A percentile compares a stretch with the other conserved stretches of the same genome.
Conservation (phyloP, 2,797 vertebrate genomes). For the Heliangelus exortis region DNA sequence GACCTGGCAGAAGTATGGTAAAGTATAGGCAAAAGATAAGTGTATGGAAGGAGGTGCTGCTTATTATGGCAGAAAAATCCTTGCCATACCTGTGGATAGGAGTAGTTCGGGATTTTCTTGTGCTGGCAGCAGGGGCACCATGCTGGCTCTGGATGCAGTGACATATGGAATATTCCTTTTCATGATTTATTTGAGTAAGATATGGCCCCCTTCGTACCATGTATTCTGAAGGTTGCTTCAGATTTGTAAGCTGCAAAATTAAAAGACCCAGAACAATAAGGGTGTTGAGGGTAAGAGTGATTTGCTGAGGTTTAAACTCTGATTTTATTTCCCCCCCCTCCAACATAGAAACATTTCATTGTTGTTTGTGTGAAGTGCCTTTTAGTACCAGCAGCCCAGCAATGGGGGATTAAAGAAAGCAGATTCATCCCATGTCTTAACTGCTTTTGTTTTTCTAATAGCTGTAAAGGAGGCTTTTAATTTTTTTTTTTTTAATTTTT, state of each 20-base stretch:
- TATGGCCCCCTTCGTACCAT: not conserved
- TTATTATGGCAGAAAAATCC: not conserved
- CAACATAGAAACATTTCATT: slow-evolving; percentile 6
- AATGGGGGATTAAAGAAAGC: slow-evolving; percentile 22
- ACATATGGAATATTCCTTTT: not conserved
- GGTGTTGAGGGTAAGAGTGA: not conserved
- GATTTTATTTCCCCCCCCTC: not conserved
- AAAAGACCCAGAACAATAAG: not conserved
- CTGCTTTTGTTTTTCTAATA: slow-evolving; percentile 56
- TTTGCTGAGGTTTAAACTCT: not conserved
- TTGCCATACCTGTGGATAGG: not conserved
- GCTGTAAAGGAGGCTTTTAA: slow-evolving; percentile 40
- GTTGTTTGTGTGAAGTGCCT: slow-evolving; percentile 21
- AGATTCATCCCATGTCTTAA: slow-evolving; percentile 33
- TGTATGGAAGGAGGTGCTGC: not conserved
- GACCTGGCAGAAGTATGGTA: not conserved
- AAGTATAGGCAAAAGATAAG: not conserved
- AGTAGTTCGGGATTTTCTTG: not conserved
- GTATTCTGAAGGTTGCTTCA: not conserved
- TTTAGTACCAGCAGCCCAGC: slow-evolving; percentile 47
- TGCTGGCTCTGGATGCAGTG: not conserved
- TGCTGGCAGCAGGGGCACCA: not conserved
- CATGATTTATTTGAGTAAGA: not conserved
- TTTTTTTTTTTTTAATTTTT: not conserved
- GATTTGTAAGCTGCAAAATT: not conserved